Conservation (phyloP, 2,888 invertebrate genomes). For the Yponomeuta evonymella region DNA sequence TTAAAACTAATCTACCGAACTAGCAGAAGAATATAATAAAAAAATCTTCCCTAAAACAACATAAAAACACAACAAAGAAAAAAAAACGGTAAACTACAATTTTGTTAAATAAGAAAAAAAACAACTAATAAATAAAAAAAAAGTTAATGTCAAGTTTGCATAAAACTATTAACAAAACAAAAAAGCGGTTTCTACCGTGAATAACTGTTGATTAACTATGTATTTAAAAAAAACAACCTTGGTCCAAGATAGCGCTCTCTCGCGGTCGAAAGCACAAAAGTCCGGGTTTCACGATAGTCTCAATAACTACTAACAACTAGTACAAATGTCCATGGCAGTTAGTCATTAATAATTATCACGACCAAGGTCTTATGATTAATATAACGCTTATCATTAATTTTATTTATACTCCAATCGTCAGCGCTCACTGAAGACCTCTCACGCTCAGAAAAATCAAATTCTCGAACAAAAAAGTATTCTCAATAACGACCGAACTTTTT, state of each 20-base stretch:
- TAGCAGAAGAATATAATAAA: conserved; percentile 19
- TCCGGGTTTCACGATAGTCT: conserved; percentile 42
- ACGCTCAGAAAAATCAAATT: conserved; percentile 58
- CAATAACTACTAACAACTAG: conserved; percentile 37
- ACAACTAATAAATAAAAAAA: background rate
- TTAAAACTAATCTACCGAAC: background rate
- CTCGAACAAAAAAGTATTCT: conserved; percentile 60
- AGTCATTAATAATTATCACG: conserved; percentile 32
- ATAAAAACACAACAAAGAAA: background rate
- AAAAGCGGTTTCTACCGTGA: background rate
- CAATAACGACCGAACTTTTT: conserved; percentile 68
- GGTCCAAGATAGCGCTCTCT: conserved; percentile 34
- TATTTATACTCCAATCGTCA: conserved; percentile 29
- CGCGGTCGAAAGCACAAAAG: conserved; percentile 39
- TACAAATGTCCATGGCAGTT: conserved; percentile 45
- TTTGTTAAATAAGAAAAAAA: background rate
- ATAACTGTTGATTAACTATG: background rate
- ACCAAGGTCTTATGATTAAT: conserved; percentile 51
- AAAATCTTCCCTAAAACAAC: conserved; percentile 8
- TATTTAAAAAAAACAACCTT: conserved; percentile 45
- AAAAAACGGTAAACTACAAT: background rate
- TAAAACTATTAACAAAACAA: background rate
- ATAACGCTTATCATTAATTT: conserved; percentile 58
- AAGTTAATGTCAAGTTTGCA: background rate
- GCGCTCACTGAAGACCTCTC: conserved; percentile 53